These are phyloP conservation scores for Brachionus paranguensis DNA, from an alignment of 1,140 invertebrate genomes.

Conservation along the genomic window DNA sequence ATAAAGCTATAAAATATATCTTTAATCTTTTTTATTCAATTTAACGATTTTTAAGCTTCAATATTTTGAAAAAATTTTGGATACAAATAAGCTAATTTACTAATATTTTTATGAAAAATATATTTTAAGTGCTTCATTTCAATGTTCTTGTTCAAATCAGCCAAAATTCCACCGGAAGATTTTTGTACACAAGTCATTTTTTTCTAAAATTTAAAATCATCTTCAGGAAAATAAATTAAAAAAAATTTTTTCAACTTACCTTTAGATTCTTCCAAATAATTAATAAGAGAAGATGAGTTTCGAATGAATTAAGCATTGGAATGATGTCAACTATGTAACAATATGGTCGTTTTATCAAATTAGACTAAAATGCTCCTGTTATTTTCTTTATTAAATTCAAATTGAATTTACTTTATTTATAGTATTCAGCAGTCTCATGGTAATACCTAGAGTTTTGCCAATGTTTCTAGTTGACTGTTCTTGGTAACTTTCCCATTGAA, in stretches of 20 bases:
- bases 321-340: slow-evolving; percentile 26
- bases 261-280: slow-evolving; percentile 26
- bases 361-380: background rate
- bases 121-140: slow-evolving; percentile 23
- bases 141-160: slow-evolving; percentile 8
- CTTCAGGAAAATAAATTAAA: background rate
- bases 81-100: slow-evolving; percentile 19
- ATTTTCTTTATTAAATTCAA: background rate
- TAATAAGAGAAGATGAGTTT: slow-evolving; percentile 24
- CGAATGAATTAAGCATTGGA: slow-evolving; percentile 2
- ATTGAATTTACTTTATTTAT: slow-evolving; percentile 11
- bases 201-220: background rate
- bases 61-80: slow-evolving; percentile 37
- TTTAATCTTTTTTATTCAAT: background rate
- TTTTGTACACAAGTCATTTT: background rate
- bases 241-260: background rate
- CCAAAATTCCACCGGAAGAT: background rate
- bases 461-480: slow-evolving; percentile 32
- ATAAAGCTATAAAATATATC: background rate
- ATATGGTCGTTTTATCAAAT: slow-evolving; percentile 10
- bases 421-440: background rate
- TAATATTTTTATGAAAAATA: slow-evolving; percentile 35
- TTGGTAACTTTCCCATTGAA: slow-evolving; percentile 39
- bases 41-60: background rate
- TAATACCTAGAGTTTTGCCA: background rate